Evolutionary conservation across 2,113 vertebrate species (phyloP).

Genomic region (Excalfactoria chinensis): DNA sequence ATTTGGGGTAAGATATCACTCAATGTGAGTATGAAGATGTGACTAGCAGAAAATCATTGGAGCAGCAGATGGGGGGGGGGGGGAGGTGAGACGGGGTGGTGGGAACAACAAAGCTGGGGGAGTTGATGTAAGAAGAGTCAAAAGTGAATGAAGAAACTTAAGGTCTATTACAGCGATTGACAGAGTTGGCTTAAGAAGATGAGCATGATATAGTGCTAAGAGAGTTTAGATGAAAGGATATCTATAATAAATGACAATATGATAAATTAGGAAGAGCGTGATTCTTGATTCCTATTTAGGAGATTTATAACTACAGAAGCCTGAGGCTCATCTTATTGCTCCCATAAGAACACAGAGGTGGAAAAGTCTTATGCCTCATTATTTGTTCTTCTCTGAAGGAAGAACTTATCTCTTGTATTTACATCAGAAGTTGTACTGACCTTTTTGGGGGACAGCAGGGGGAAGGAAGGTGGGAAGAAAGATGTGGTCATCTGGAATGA

Average conservation of each 20-base stretch:
- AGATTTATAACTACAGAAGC: conserved; percentile 39
- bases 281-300: conserved; percentile 39
- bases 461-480: background rate
- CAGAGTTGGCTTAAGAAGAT: background rate
- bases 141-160: background rate
- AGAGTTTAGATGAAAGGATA: conserved; percentile 16
- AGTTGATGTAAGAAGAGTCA: background rate
- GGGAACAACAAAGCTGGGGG: background rate
- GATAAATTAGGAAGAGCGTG: conserved; percentile 46
- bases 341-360: background rate
- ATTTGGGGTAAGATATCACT: background rate
- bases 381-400: background rate
- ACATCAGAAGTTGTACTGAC: background rate
- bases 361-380: conserved; percentile 6
- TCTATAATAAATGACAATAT: conserved; percentile 34
- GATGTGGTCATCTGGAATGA: background rate
- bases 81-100: background rate
- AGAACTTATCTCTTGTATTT: background rate
- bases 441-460: background rate
- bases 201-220: conserved; percentile 2
- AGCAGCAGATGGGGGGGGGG: conserved; percentile 2
- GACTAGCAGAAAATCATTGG: background rate
- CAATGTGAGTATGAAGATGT: background rate
- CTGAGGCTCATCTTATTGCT: background rate
- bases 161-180: background rate